Percentiles rank a stretch among this genome's conserved stretches.
Conservation (phyloP, 2,113 vertebrate genomes). For the Trichechus manatus region DNA sequence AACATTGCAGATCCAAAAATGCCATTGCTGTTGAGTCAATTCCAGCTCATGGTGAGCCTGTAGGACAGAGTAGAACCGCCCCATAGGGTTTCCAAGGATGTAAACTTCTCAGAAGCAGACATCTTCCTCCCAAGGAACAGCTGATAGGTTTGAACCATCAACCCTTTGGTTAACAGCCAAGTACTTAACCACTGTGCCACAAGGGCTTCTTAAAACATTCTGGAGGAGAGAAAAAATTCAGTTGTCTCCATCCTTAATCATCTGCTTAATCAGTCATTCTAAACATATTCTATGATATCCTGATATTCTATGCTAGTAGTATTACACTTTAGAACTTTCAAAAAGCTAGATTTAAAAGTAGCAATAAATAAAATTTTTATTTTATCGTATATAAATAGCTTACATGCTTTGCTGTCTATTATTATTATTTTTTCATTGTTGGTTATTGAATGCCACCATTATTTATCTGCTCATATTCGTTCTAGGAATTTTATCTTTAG, state of each 20-base stretch:
- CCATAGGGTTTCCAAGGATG: no score
- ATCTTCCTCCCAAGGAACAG: no score
- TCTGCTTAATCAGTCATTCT: not conserved
- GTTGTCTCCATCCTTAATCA: not conserved
- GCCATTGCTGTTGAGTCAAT: no score
- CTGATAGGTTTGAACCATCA: no score
- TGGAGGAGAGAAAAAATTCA: not conserved
- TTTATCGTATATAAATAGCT: not conserved
- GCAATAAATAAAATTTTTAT: not conserved
- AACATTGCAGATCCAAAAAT: no score
- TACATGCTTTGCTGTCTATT: not conserved
- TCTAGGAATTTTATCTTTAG: slow-evolving; percentile 37
- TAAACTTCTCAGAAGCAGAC: no score
- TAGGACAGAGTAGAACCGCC: no score
- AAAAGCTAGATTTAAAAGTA: not conserved
- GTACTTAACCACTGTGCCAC: no score
- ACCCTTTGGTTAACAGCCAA: no score
- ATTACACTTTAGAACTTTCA: not conserved
- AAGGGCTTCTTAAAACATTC: not conserved
- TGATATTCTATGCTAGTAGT: not conserved
- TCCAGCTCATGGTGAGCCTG: no score
- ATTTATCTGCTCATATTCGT: slow-evolving; percentile 46
- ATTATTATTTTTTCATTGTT: not conserved
- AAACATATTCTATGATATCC: not conserved
- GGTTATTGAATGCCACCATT: not conserved